Base-by-base conservation (phyloP, 2,888 invertebrate genomes). In the Flexamia atlantica region DNA sequence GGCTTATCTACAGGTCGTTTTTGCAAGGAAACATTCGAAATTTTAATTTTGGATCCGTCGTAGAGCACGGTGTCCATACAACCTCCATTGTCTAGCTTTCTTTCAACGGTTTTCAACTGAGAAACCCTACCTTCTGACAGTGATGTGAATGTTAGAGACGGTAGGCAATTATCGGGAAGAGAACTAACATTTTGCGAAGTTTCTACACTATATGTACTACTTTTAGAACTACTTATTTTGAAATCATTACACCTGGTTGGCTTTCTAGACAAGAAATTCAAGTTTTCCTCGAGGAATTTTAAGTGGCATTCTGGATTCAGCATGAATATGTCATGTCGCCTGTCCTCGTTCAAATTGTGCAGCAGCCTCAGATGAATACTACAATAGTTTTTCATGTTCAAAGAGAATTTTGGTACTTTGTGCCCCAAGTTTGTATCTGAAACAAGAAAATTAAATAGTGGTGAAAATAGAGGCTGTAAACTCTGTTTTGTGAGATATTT, bases 221-320 rank as follows among this genome's bases (percentile, higher is more conserved):
- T 79, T 76, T 76, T 76, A 3, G 40, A 23, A 46, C 46, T 23
- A 46, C 28, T 42, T 30, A 53, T 79, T 57, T 79, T 30, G 57
- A 79, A 36, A 79, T 57, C 28, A 30, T 32, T 23, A 79, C 79
- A 79, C 14, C 30, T 28, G 46, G 20, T 20, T 2, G 28, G 30
- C 23, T 53, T 79, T 28, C 25, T 28, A 20, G 30, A 25, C n/a
- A 76, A 46, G 50, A 46, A 76, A 28, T 28, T 76, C n/a, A 76
- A 76, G 28, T 76, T 79, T 57, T 79, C 57, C 32, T 79, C 79
- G 30, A 79, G 57, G 46, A 79, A 50, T 57, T 79, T 57, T 5
- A 79, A 30, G 17, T 79, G 79, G 12, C 30, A 79, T 17, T 79
- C 79, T n/a, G 79, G 79, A n/a, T 79, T 79, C n/a, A 57, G 28